A percentile compares a stretch with the other conserved stretches of the same genome.
Conservation (phyloP, 2,797 vertebrate genomes). For the Cuniculus paca region DNA sequence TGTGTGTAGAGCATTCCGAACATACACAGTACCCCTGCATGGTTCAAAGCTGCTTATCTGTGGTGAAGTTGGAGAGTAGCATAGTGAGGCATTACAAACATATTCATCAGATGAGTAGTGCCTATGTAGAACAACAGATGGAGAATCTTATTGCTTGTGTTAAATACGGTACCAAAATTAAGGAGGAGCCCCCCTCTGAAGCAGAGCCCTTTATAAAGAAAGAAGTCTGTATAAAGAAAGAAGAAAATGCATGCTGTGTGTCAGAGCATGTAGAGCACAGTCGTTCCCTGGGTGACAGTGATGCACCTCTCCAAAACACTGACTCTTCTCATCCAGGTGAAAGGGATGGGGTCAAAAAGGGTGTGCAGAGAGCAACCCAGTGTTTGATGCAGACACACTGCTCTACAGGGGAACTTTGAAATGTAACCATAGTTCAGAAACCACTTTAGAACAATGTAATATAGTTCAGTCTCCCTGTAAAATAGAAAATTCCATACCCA, state of each 20-base stretch:
- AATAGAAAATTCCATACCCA: slow-evolving; percentile 82
- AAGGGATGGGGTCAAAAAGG: slow-evolving; percentile 80
- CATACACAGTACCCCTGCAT: slow-evolving; percentile 96
- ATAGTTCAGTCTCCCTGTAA: slow-evolving; percentile 79
- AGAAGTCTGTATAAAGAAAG: slow-evolving; percentile 84
- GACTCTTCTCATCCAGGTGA: slow-evolving; percentile 64
- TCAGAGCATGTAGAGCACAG: slow-evolving; percentile 70
- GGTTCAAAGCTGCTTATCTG: slow-evolving; percentile 96
- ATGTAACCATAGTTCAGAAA: slow-evolving; percentile 86
- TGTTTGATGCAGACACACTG: slow-evolving; percentile 82
- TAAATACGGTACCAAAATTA: slow-evolving; percentile 88
- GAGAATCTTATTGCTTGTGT: slow-evolving; percentile 91
- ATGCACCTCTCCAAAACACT: slow-evolving; percentile 58
- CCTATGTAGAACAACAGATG: slow-evolving; percentile 88
- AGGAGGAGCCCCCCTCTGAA: slow-evolving; percentile 85
- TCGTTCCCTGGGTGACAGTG: slow-evolving; percentile 68
- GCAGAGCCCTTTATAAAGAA: slow-evolving; percentile 78
- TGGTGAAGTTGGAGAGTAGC: slow-evolving; percentile 93
- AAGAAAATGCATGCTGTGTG: slow-evolving; percentile 67
- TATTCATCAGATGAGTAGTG: slow-evolving; percentile 91
- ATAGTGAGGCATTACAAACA: slow-evolving; percentile 95
- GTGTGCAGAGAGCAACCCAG: slow-evolving; percentile 56
- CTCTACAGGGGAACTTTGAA: slow-evolving; percentile 87
- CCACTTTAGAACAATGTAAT: slow-evolving; percentile 83
- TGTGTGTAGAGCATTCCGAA: slow-evolving; percentile 95